Evolutionary conservation across 2,113 vertebrate genomes (phyloP).

Genomic region (Oenanthe melanoleuca): DNA sequence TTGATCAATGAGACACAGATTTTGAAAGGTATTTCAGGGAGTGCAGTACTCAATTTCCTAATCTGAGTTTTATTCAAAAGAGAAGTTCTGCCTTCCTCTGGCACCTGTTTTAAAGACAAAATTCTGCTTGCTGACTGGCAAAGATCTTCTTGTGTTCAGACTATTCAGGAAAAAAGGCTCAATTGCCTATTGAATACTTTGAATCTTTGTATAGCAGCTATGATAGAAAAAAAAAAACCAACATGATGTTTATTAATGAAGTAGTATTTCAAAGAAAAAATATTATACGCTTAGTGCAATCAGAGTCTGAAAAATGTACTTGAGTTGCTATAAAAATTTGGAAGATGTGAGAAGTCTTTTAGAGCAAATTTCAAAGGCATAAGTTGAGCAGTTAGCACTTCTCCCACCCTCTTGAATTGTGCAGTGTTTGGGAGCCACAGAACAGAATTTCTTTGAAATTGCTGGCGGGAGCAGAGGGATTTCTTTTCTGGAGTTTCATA

Average conservation of each 20-base stretch:
- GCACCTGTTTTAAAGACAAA: background rate
- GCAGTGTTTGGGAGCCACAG: background rate
- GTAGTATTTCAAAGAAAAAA: background rate
- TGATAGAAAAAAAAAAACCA: background rate
- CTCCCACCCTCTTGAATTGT: background rate
- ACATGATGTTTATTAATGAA: background rate
- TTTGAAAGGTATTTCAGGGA: background rate
- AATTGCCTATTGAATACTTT: background rate
- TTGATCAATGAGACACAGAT: background rate
- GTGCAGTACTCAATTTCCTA: accelerated
- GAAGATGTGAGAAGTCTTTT: background rate
- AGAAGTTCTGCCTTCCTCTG: background rate
- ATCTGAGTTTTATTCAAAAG: background rate
- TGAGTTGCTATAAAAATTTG: background rate
- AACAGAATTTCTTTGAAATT: background rate
- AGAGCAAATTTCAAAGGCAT: background rate
- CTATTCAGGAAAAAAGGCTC: background rate
- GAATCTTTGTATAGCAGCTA: background rate
- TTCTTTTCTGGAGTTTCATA: background rate
- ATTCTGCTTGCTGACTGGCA: background rate
- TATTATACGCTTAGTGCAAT: background rate
- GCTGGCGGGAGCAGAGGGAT: background rate
- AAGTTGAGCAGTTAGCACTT: background rate
- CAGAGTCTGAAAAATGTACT: background rate
- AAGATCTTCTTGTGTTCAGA: background rate